phyloP scores from a whole-genome alignment of 2,113 vertebrate species.

The Panthera uncia region DNA sequence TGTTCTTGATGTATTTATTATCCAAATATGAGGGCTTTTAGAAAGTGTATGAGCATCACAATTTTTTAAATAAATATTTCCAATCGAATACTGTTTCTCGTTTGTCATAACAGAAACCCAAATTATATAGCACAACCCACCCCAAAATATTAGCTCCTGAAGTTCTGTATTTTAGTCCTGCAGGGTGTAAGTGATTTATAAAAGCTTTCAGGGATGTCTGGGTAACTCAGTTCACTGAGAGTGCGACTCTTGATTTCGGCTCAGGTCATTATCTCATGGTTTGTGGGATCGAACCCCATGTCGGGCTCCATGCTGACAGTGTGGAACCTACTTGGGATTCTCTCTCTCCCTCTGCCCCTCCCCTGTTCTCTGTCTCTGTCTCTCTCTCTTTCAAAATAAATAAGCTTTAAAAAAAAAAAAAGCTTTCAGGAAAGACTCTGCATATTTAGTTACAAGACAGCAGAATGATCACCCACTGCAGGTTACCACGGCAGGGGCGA shows the following conservation, averaged over 20 bases:
- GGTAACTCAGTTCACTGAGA: too few relatives aligned
- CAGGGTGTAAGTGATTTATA: neutral
- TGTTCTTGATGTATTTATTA: conserved; percentile 5
- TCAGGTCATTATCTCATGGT: too few relatives aligned
- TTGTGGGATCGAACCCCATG: too few relatives aligned
- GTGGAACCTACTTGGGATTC: too few relatives aligned
- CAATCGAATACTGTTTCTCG: neutral
- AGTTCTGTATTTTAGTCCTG: neutral
- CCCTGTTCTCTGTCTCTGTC: too few relatives aligned
- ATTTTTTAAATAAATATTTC: neutral
- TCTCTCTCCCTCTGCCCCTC: too few relatives aligned
- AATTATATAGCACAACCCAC: neutral
- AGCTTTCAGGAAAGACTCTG: neutral
- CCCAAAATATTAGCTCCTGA: neutral
- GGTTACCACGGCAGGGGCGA: neutral
- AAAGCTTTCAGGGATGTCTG: neutral
- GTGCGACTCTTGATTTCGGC: too few relatives aligned
- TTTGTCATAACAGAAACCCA: neutral
- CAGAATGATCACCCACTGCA: neutral
- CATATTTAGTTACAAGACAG: neutral
- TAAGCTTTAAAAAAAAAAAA: too few relatives aligned
- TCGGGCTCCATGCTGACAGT: too few relatives aligned
- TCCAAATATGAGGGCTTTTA: neutral
- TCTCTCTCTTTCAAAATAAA: too few relatives aligned
- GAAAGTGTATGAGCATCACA: neutral